Percentiles rank a stretch among this genome's conserved stretches.
Conservation (phyloP, 2,888 invertebrate species). For the Ophonus ardosiacus region DNA sequence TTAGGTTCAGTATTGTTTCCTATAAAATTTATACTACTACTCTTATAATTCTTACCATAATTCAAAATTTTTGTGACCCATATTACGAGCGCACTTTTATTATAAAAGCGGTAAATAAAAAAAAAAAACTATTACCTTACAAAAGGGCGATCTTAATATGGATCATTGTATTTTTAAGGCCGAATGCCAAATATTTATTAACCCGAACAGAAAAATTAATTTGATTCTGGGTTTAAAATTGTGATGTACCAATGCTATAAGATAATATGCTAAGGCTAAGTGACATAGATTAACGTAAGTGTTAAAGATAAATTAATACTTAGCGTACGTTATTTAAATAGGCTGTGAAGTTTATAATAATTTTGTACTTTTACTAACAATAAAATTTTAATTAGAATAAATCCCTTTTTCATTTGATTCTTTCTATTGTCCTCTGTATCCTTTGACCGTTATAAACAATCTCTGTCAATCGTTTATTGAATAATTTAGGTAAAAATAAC, state of each 20-base stretch:
- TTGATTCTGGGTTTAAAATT: neutral
- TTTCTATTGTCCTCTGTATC: too few relatives aligned
- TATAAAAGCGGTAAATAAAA: too few relatives aligned
- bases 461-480: too few relatives aligned
- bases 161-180: neutral
- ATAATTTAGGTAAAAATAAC: too few relatives aligned
- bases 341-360: neutral
- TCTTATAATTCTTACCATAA: neutral
- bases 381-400: neutral
- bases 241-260: neutral
- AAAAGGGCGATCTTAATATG: too few relatives aligned
- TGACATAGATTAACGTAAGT: neutral
- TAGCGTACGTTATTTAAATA: neutral
- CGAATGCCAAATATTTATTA: neutral
- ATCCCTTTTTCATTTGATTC: too few relatives aligned
- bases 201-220: neutral
- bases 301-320: constrained; percentile 3
- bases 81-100: too few relatives aligned
- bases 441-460: too few relatives aligned
- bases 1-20: constrained; percentile 6
- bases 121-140: too few relatives aligned
- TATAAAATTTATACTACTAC: neutral
- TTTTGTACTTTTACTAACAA: neutral
- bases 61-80: too few relatives aligned
- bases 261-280: neutral